phyloP scores from a whole-genome alignment of 2,888 invertebrate species.

The Prosopocoilus inquinatus region DNA sequence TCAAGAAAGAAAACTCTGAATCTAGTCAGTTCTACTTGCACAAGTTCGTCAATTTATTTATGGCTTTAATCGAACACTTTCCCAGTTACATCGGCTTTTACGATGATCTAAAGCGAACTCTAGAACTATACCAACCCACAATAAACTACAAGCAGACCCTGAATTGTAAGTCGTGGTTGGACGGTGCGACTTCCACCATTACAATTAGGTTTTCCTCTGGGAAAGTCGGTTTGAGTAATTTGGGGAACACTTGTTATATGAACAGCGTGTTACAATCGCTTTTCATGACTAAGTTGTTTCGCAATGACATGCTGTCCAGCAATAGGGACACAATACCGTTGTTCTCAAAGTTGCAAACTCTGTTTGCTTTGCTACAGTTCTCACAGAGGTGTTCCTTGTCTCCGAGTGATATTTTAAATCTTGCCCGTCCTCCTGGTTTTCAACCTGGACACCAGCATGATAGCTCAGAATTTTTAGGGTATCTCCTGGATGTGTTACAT shows the following conservation, averaged over 20 bases:
- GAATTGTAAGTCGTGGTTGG: conserved; percentile 47
- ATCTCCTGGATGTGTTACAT: conserved; percentile 68
- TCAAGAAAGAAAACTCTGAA: conserved; percentile 60
- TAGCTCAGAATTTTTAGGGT: conserved; percentile 83
- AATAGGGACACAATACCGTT: conserved; percentile 59
- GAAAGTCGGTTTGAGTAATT: conserved; percentile 75
- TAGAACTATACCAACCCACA: conserved; percentile 41
- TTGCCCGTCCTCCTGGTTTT: conserved; percentile 76
- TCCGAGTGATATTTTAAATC: conserved; percentile 68
- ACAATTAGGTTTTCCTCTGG: conserved; percentile 42
- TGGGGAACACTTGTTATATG: conserved; percentile 89
- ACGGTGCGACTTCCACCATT: conserved; percentile 32
- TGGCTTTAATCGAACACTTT: conserved; percentile 56
- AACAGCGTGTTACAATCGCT: conserved; percentile 84
- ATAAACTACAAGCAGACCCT: conserved; percentile 40
- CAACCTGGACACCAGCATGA: conserved; percentile 79
- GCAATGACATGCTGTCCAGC: conserved; percentile 62
- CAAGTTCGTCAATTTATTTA: conserved; percentile 60
- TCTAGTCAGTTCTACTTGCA: conserved; percentile 53
- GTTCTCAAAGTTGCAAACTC: conserved; percentile 62
- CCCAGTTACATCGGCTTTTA: conserved; percentile 44
- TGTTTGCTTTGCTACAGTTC: conserved; percentile 72
- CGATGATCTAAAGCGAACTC: conserved; percentile 40
- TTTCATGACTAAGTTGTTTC: conserved; percentile 77
- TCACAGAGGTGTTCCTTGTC: conserved; percentile 66